These are phyloP conservation scores for Contarinia nasturtii DNA, from an alignment of 1,140 invertebrate genomes.

Conservation along the genomic window DNA sequence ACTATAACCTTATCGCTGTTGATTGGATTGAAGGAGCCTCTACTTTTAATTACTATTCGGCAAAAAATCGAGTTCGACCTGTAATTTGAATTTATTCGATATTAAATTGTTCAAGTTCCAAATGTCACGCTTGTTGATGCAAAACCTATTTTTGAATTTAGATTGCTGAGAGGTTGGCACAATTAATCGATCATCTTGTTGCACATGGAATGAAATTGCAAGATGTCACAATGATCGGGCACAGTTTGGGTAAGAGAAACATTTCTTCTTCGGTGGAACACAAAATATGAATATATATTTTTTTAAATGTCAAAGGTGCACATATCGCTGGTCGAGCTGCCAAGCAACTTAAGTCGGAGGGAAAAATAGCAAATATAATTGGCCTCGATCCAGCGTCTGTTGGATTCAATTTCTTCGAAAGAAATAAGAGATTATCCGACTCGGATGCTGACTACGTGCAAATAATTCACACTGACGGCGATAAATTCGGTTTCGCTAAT, in stretches of 20 bases:
- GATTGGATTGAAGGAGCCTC: not conserved
- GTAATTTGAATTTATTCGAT: not conserved
- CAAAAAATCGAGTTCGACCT: not conserved
- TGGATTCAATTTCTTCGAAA: slow-evolving; percentile 18
- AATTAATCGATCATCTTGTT: not conserved
- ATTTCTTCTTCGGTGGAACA: too few relatives aligned
- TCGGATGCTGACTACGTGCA: slow-evolving; percentile 35
- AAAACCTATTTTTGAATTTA: too few relatives aligned
- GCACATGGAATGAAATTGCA: not conserved
- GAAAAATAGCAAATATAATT: slow-evolving; percentile 2
- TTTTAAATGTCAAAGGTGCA: slow-evolving; percentile 11
- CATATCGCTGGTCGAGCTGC: slow-evolving; percentile 19
- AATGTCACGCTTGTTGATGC: too few relatives aligned
- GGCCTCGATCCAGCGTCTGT: slow-evolving; percentile 31
- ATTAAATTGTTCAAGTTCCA: too few relatives aligned
- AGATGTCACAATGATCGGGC: slow-evolving; percentile 7
- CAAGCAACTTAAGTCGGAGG: slow-evolving; percentile 8
- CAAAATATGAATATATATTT: too few relatives aligned
- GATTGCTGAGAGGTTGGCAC: not conserved
- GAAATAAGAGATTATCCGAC: slow-evolving; percentile 26
- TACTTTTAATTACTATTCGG: not conserved
- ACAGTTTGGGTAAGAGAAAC: slow-evolving; percentile 8
- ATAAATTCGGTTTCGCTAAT: slow-evolving; percentile 24
- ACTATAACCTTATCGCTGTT: slow-evolving; percentile 1
- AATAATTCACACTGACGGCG: slow-evolving; percentile 40